Percentiles rank a stretch among this genome's conserved stretches.
These are phyloP conservation scores for Augiades crinisus DNA, from an alignment of 2,888 invertebrate genomes.

Conservation along the genomic window DNA sequence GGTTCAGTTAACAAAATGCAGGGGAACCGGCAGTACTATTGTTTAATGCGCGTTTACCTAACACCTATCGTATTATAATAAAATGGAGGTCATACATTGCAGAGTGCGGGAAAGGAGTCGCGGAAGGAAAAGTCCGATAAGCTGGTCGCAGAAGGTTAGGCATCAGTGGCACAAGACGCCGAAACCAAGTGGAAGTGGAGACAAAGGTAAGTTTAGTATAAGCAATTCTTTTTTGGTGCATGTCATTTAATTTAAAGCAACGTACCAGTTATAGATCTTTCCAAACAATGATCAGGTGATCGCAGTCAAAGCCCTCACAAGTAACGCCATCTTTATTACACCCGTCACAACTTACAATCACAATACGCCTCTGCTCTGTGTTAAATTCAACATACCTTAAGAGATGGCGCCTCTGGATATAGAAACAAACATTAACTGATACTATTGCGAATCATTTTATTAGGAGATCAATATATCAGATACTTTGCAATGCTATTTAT, in stretches of 20 bases:
- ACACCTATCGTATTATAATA: constrained; percentile 16
- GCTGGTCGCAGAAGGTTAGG: constrained; percentile 84
- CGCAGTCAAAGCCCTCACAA: too few relatives aligned
- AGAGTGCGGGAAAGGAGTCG: constrained; percentile 79
- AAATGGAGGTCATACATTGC: constrained; percentile 54
- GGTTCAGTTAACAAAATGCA: constrained; percentile 42
- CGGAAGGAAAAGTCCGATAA: constrained; percentile 76
- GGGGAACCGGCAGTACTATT: constrained; percentile 35
- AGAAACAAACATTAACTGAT: too few relatives aligned
- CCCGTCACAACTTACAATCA: too few relatives aligned
- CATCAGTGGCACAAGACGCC: constrained; percentile 83
- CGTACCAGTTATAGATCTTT: too few relatives aligned
- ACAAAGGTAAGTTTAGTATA: constrained; percentile 53
- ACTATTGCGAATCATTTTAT: too few relatives aligned
- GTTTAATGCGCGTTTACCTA: constrained; percentile 1
- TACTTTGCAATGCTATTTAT: too few relatives aligned
- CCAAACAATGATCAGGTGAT: too few relatives aligned
- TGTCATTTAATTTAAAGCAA: too few relatives aligned
- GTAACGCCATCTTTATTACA: constrained; percentile 61
- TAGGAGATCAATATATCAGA: too few relatives aligned
- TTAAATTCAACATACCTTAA: too few relatives aligned
- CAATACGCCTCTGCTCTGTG: too few relatives aligned
- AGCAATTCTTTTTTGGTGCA: background rate
- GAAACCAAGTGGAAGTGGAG: constrained; percentile 50
- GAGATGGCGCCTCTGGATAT: too few relatives aligned